Evolutionary conservation across 2,888 invertebrate genomes (phyloP), one percentile per base, ranked within the genome.

Genomic region (Bellardia bayeri): DNA sequence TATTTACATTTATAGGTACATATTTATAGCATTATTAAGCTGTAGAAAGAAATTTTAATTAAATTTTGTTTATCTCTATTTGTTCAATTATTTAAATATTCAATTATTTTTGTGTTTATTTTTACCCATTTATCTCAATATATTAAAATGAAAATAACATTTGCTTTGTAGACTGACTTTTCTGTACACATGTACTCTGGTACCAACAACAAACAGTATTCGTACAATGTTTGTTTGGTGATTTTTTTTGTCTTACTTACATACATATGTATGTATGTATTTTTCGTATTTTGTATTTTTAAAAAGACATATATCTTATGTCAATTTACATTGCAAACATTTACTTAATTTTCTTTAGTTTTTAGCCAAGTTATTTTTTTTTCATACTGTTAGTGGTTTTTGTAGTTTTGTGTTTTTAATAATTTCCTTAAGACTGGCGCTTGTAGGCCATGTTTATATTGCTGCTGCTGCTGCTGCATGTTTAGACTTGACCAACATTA

Each of bases 401-500:
- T 58, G 23, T 61, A 30, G 1, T 13, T 45, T 75, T 80, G 74
- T 85, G 9, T 71, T 54, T 58, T 33, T 84, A 68, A 82, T 78
- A 84, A 84, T 84, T 87, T 87, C 87, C 84, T 84, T 87, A 72
- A 78, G 81, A 82, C 84, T 81, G 81, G 72, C 81, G 84, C 87
- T 87, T 84, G 78, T 82, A 84, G 83, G 83, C 87, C 84, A 87
- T 84, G 76, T 80, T 87, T 72, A 58, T 76, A 61, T 68, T 72
- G 40, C n/a, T 61, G 58, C 9, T 78, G 58, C 9, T 78, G 78
- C 71, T 68, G 82, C 68, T 69, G 83, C 84, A 87, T 87, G 87
- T 84, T 87, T 78, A 82, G 84, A 81, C 84, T 87, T 87, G 84
- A 84, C 84, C 88, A 89, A 88, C 87, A 89, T 89, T 89, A 88